These are phyloP conservation scores for Oxystoma pomonae DNA, from an alignment of 2,888 invertebrate genomes.

Conservation along the genomic window DNA sequence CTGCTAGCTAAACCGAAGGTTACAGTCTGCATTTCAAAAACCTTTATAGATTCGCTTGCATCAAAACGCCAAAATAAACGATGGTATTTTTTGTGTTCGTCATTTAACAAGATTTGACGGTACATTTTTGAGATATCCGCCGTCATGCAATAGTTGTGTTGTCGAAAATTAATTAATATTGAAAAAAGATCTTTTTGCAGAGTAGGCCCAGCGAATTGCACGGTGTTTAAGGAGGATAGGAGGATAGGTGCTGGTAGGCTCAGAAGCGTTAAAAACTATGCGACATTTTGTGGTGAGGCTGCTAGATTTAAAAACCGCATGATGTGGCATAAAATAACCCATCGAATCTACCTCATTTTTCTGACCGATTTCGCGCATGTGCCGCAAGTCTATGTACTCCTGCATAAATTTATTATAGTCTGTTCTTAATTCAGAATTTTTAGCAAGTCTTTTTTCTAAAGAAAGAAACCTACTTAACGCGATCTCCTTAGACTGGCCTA, in stretches of 20 bases:
- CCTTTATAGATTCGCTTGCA: too few relatives aligned
- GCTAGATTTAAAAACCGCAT: too few relatives aligned
- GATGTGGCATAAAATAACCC: neutral
- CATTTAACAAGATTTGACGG: constrained; percentile 1
- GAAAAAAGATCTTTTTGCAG: constrained; percentile 5
- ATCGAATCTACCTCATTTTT: neutral
- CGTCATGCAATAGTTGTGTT: neutral
- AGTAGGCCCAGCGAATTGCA: neutral
- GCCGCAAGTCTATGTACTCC: constrained; percentile 18
- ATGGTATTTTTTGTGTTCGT: too few relatives aligned
- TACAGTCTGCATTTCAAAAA: too few relatives aligned
- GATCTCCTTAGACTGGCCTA: constrained; percentile 15
- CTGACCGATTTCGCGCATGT: constrained; percentile 14
- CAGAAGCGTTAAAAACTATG: constrained; percentile 7
- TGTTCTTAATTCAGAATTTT: constrained; percentile 13
- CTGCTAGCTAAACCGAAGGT: too few relatives aligned
- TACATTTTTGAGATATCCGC: constrained; percentile 8
- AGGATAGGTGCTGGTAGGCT: neutral
- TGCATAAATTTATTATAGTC: constrained; percentile 22
- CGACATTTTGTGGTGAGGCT: constrained; percentile 1
- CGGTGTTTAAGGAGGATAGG: constrained; percentile 5
- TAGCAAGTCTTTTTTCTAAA: constrained; percentile 15
- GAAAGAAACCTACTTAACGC: constrained; percentile 17
- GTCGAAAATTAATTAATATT: constrained; percentile 3
- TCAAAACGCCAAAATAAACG: constrained; percentile 10